phyloP scores from a whole-genome alignment of 2,797 vertebrate genomes.

The Craterocephalus amniculus region DNA sequence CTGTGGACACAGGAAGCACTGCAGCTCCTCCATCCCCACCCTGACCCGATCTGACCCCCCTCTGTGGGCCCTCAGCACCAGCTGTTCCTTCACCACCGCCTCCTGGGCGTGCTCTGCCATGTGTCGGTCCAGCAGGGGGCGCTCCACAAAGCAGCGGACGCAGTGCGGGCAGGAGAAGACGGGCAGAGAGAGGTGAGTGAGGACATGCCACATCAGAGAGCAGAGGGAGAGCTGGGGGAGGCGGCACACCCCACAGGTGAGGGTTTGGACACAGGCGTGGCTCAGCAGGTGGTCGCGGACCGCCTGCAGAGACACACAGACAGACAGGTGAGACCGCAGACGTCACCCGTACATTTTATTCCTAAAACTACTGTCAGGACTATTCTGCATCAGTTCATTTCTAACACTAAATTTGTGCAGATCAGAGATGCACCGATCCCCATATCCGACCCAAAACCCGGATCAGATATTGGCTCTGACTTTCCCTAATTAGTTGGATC shows the following conservation, averaged over 20 bases:
- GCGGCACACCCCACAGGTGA: constrained; percentile 89
- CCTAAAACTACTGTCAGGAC: no score
- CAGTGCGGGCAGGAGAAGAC: constrained; percentile 93
- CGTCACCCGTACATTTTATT: no score
- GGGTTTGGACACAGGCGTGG: constrained; percentile 88
- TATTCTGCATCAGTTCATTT: no score
- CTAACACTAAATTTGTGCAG: no score
- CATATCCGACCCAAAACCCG: no score
- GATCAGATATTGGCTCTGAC: no score
- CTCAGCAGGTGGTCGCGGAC: constrained; percentile 89
- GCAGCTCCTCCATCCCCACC: constrained; percentile 79
- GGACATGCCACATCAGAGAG: constrained; percentile 92
- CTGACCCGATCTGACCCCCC: constrained; percentile 2
- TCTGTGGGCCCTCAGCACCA: constrained; percentile 39
- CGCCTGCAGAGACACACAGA: constrained; percentile 53
- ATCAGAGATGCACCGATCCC: no score
- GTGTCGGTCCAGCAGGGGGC: constrained; percentile 84
- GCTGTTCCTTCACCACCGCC: constrained; percentile 70
- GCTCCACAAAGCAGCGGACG: constrained; percentile 86
- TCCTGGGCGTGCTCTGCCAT: constrained; percentile 84
- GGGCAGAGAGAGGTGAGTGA: constrained; percentile 89
- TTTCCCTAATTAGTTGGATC: no score
- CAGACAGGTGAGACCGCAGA: no score
- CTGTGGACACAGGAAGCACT: constrained; percentile 91
- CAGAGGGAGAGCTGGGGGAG: constrained; percentile 89